These are phyloP conservation scores for Naja naja DNA, from an alignment of 2,113 vertebrate genomes.

Conservation along the genomic window DNA sequence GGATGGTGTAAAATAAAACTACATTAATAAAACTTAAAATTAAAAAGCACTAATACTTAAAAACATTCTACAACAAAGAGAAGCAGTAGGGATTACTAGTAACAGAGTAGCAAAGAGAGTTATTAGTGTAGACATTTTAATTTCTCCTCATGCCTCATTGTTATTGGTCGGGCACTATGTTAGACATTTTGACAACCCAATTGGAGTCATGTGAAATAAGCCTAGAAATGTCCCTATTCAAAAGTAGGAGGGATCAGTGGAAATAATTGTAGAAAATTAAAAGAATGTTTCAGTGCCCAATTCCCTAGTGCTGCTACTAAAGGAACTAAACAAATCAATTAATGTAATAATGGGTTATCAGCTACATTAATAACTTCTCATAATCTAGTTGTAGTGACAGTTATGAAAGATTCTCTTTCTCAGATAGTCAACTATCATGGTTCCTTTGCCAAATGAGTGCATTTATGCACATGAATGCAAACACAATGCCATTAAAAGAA, in stretches of 20 bases:
- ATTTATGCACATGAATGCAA: background rate
- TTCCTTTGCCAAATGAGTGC: background rate
- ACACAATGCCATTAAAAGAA: background rate
- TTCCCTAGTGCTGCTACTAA: background rate
- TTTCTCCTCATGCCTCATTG: background rate
- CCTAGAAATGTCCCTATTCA: background rate
- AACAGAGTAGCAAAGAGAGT: background rate
- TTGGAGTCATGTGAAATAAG: background rate
- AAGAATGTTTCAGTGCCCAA: background rate
- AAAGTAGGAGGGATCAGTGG: background rate
- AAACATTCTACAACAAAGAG: background rate
- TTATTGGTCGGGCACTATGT: background rate
- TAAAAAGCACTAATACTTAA: background rate
- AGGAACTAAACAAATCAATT: background rate
- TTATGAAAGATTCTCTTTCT: background rate
- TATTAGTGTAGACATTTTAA: background rate
- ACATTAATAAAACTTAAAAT: background rate
- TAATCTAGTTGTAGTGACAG: background rate
- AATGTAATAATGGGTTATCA: too few relatives aligned
- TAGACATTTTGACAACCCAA: background rate
- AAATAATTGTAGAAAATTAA: background rate
- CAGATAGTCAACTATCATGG: background rate
- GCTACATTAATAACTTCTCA: background rate
- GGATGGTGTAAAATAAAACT: background rate
- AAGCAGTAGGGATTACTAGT: background rate